A percentile compares a stretch with the other conserved stretches of the same genome.
Evolutionary conservation across 2,888 invertebrate species (phyloP).

Genomic region (Proisotoma minuta): DNA sequence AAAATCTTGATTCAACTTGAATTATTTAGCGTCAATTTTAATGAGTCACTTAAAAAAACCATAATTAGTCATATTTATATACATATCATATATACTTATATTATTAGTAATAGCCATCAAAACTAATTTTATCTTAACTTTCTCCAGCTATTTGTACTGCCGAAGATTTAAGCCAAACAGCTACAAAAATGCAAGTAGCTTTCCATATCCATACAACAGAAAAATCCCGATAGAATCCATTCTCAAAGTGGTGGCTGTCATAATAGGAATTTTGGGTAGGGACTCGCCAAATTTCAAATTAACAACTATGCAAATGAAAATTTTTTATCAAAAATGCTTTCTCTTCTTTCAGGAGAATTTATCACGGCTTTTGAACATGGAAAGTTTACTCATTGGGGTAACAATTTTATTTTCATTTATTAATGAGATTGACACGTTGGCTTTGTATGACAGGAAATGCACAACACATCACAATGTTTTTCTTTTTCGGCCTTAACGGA

Average conservation of each 20-base stretch:
- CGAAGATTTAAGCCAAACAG: slow-evolving; percentile 42
- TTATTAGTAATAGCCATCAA: no score
- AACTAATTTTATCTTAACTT: no score
- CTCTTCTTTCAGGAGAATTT: slow-evolving; percentile 48
- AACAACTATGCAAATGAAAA: background rate
- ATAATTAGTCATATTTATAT: no score
- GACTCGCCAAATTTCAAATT: background rate
- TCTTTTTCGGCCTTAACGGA: slow-evolving; percentile 54
- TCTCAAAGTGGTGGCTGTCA: slow-evolving; percentile 47
- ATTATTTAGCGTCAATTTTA: no score
- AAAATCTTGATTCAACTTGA: no score
- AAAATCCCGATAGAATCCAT: slow-evolving; percentile 48
- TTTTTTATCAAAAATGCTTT: background rate
- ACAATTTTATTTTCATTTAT: background rate
- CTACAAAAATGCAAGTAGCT: slow-evolving; percentile 38
- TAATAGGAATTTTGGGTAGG: slow-evolving; percentile 49
- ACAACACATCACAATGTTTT: slow-evolving; percentile 57
- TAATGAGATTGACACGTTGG: background rate
- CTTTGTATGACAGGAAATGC: slow-evolving; percentile 50
- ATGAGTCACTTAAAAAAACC: no score
- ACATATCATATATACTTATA: no score
- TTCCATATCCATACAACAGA: slow-evolving; percentile 34
- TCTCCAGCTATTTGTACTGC: slow-evolving; percentile 46
- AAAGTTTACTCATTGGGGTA: slow-evolving; percentile 47
- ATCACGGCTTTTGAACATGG: slow-evolving; percentile 50